A percentile compares a stretch with the other conserved stretches of the same genome.
Conservation (phyloP, 2,888 invertebrate species). For the Drosophila parthenogenetica region DNA sequence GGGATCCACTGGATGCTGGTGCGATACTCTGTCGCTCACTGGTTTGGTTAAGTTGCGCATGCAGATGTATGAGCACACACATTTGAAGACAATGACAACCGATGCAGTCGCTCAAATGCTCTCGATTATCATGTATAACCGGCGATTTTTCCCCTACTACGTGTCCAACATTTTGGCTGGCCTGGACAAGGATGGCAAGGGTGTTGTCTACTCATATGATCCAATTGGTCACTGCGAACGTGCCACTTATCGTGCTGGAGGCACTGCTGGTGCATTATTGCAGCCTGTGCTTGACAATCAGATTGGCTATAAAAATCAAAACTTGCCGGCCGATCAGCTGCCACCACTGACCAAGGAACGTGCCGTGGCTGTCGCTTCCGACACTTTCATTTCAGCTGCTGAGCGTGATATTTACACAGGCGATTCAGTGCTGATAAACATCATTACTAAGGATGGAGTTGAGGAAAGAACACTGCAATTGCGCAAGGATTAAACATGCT, state of each 20-base stretch:
- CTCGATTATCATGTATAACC: slow-evolving; percentile 97
- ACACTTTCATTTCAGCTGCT: slow-evolving; percentile 98
- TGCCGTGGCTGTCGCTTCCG: slow-evolving; percentile 94
- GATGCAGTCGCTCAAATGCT: slow-evolving; percentile 98
- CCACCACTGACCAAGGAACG: slow-evolving; percentile 90
- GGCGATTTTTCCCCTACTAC: slow-evolving; percentile 99
- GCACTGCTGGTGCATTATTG: slow-evolving; percentile 94
- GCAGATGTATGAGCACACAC: slow-evolving; percentile 98
- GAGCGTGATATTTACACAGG: slow-evolving; percentile 99
- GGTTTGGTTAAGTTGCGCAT: slow-evolving; percentile 93
- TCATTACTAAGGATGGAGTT: slow-evolving; percentile 95
- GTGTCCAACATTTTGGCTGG: slow-evolving; percentile 98
- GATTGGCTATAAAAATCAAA: slow-evolving; percentile 95
- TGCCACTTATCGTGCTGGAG: slow-evolving; percentile 93
- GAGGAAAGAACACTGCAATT: slow-evolving; percentile 90
- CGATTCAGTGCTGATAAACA: slow-evolving; percentile 93
- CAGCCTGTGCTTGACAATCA: slow-evolving; percentile 99
- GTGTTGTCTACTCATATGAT: slow-evolving; percentile 98
- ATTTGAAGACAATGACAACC: slow-evolving; percentile 96
- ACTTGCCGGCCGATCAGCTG: slow-evolving; percentile 85
- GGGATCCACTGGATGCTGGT: slow-evolving; percentile 99
- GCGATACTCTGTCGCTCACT: slow-evolving; percentile 96
- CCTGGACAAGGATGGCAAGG: slow-evolving; percentile 96
- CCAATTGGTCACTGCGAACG: slow-evolving; percentile 98
- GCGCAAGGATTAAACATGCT: slow-evolving; percentile 91